Base-by-base conservation (phyloP, 2,888 invertebrate genomes). In the Resseliella maxima region DNA sequence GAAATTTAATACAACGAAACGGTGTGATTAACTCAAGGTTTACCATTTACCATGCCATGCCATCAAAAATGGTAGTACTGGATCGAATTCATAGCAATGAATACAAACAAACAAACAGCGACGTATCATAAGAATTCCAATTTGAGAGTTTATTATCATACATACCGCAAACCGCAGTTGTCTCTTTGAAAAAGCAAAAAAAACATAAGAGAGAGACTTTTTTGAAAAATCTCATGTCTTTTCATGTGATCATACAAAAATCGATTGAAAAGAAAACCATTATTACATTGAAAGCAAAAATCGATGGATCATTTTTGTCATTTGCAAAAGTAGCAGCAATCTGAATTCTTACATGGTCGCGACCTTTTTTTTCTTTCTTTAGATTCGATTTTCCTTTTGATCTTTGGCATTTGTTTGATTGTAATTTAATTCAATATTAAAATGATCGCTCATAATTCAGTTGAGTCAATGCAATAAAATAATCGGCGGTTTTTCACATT, bases 381-480 rank as follows among this genome's bases (percentile, higher is more conserved):
- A 6, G 24, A 24, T 5, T 59, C 6, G 59, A 59, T 59, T 59
- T 59, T 12, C 59, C n/a, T n/a, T 72, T 72, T 72, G 72, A 72
- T 72, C 72, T 72, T 72, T 72, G 72, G 72, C 72, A 72, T 72
- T 72, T 72, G 31, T 72, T 72, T 72, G 31, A 72, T 72, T 72
- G 72, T 72, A 72, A 72, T 72, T 72, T 72, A 72, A 72, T 72
- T 72, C 72, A 72, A 72, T 72, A 72, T 35, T 31, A 3, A 72
- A 72, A 72, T 72, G 72, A 31, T 31, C 72, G 31, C 72, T 72
- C 72, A 72, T 72, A 27, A 72, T 72, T 72, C 72, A 72, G 72
- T 31, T 35, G 72, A n/a, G n/a, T n/a, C 27, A 72, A 35, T 31
- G 72, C 72, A 72, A 72, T 72, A 72, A 72, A 72, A 72, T 72